Conservation (phyloP, 2,888 invertebrate species). For the Capitulum mitella region DNA sequence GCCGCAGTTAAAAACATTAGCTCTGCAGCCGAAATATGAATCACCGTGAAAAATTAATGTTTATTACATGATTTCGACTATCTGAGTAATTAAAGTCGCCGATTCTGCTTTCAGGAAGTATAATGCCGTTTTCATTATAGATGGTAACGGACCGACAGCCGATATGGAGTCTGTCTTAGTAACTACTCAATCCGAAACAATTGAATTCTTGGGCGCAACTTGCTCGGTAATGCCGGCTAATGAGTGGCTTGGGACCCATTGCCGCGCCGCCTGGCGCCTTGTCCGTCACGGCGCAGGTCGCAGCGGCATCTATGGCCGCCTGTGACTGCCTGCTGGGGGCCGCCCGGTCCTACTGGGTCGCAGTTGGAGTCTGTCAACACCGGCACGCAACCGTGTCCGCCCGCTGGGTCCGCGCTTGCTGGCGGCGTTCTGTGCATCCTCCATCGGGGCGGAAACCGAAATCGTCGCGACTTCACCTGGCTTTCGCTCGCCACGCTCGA, state of each 20-base stretch:
- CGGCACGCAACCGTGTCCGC: too few species aligned
- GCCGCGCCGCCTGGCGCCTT: neutral
- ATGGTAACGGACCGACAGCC: neutral
- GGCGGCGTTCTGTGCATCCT: too few species aligned
- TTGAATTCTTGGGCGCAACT: neutral
- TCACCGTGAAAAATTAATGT: slow-evolving; percentile 18
- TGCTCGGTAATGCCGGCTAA: neutral
- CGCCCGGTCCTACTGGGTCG: too few species aligned
- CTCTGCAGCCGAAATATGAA: slow-evolving; percentile 9
- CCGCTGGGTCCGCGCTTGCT: too few species aligned
- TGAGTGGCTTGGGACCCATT: neutral
- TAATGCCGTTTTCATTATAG: neutral
- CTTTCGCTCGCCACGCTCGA: too few species aligned
- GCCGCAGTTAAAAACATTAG: neutral
- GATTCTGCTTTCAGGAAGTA: neutral
- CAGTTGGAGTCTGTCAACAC: too few species aligned
- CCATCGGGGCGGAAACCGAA: too few species aligned
- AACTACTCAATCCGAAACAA: neutral
- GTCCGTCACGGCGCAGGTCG: neutral
- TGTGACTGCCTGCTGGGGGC: too few species aligned
- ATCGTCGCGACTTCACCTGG: too few species aligned
- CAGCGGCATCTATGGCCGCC: too few species aligned
- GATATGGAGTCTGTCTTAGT: neutral
- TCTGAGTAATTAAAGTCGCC: slow-evolving; percentile 14
- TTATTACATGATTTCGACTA: slow-evolving; percentile 10